These are phyloP conservation scores for Actenoides hombroni DNA, from an alignment of 2,113 vertebrate genomes.

Conservation along the genomic window DNA sequence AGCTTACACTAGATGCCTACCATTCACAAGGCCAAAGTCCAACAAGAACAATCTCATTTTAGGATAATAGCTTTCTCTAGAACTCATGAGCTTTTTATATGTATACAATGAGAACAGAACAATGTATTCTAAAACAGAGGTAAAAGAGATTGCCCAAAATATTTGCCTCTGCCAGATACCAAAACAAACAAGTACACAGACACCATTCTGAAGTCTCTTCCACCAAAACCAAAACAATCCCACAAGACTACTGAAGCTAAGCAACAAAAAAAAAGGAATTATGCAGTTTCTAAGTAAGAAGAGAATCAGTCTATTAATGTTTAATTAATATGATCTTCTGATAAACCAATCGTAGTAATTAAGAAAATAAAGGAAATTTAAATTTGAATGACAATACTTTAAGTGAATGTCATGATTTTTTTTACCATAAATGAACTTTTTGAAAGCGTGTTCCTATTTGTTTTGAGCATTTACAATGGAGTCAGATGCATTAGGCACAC, in stretches of 20 bases:
- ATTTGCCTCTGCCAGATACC: neutral
- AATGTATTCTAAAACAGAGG: neutral
- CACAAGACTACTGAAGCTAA: neutral
- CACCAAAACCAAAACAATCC: neutral
- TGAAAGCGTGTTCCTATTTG: neutral
- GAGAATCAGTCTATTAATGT: neutral
- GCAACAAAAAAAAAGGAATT: neutral
- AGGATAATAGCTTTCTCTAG: neutral
- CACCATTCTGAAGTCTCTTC: neutral
- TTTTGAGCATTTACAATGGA: neutral
- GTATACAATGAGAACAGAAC: neutral
- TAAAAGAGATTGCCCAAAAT: neutral
- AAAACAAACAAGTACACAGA: neutral
- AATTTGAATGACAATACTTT: neutral
- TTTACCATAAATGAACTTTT: neutral
- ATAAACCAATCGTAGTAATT: neutral
- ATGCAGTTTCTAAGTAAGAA: neutral
- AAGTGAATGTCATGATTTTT: neutral
- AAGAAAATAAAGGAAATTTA: neutral
- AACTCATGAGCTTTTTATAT: neutral
- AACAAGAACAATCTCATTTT: neutral
- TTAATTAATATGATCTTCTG: neutral
- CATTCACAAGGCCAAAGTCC: neutral
- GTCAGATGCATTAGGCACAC: neutral
- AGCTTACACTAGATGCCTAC: neutral